Conservation (phyloP, 2,888 invertebrate genomes). For the Hirtodrosophila confusa region DNA sequence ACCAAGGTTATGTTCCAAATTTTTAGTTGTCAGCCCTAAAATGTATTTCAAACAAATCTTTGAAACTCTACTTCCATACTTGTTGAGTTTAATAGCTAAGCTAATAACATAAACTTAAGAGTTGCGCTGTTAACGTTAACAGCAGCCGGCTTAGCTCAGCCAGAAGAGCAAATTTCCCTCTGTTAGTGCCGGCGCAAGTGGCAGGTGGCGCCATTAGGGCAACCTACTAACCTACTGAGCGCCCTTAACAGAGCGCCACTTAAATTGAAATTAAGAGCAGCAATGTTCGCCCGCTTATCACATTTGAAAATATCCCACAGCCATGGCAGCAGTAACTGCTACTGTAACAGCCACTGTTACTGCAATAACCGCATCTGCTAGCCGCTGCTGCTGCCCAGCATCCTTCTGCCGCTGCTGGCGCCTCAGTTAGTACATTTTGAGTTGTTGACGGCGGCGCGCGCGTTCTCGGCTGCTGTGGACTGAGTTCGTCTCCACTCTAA, state of each 20-base stretch:
- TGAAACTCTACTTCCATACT: too few relatives aligned
- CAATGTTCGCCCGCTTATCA: constrained; percentile 35
- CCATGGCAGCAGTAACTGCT: constrained; percentile 5
- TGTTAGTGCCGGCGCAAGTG: constrained; percentile 42
- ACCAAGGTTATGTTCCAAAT: too few relatives aligned
- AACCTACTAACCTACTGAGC: constrained; percentile 75
- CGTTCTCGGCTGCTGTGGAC: constrained; percentile 45
- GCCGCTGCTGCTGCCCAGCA: constrained; percentile 52
- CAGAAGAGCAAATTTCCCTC: constrained; percentile 68
- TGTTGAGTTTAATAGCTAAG: background rate
- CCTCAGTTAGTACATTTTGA: constrained; percentile 71
- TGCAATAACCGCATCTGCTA: constrained; percentile 2
- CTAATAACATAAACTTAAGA: constrained; percentile 4
- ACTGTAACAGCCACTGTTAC: constrained; percentile 24
- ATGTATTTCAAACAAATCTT: background rate
- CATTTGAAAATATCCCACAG: constrained; percentile 4
- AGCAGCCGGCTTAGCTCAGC: constrained; percentile 9
- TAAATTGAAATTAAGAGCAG: constrained; percentile 43
- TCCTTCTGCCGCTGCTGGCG: constrained; percentile 32
- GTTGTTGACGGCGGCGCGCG: constrained; percentile 72
- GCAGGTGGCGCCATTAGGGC: constrained; percentile 21
- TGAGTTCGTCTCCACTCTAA: constrained; percentile 13
- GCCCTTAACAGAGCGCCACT: constrained; percentile 28
- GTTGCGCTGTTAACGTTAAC: background rate
- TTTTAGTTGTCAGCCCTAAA: too few relatives aligned